phyloP scores from a whole-genome alignment of 2,797 vertebrate genomes.

The Carapus acus region DNA sequence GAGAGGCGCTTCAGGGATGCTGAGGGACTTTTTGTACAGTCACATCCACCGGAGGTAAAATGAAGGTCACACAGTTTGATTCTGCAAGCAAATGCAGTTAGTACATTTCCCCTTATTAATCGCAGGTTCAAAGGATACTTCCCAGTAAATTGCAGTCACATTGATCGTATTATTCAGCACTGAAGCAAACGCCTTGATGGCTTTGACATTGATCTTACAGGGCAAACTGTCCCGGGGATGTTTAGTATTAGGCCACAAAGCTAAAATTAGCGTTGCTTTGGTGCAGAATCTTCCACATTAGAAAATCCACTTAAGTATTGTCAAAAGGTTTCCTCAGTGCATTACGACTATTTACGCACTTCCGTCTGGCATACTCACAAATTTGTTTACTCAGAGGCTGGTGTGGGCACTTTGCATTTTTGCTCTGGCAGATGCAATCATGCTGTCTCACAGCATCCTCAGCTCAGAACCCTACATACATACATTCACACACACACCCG shows the following conservation, averaged over 20 bases:
- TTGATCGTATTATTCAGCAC: slow-evolving; percentile 33
- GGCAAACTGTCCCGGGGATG: background rate
- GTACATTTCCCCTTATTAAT: slow-evolving; percentile 9
- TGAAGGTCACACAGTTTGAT: background rate
- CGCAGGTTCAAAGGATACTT: slow-evolving; percentile 7
- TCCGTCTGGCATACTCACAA: no score
- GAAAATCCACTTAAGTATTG: slow-evolving; percentile 1
- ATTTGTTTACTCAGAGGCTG: no score
- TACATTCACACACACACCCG: no score
- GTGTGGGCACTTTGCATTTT: no score
- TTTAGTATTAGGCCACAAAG: background rate
- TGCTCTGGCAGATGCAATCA: no score
- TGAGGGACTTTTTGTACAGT: slow-evolving; percentile 52
- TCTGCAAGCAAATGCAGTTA: slow-evolving; percentile 19
- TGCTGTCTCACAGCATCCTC: no score
- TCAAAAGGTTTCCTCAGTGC: no score
- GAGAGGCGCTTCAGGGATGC: slow-evolving; percentile 59
- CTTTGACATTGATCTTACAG: background rate
- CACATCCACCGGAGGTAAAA: slow-evolving; percentile 59
- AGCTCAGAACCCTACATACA: no score
- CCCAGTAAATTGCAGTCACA: slow-evolving; percentile 24
- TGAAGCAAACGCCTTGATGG: slow-evolving; percentile 6
- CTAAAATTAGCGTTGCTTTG: background rate
- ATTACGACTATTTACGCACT: no score
- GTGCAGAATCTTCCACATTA: background rate